Percentiles rank a stretch among this genome's conserved stretches.
Conservation (phyloP, 2,888 invertebrate species). For the Adineta ricciae region DNA sequence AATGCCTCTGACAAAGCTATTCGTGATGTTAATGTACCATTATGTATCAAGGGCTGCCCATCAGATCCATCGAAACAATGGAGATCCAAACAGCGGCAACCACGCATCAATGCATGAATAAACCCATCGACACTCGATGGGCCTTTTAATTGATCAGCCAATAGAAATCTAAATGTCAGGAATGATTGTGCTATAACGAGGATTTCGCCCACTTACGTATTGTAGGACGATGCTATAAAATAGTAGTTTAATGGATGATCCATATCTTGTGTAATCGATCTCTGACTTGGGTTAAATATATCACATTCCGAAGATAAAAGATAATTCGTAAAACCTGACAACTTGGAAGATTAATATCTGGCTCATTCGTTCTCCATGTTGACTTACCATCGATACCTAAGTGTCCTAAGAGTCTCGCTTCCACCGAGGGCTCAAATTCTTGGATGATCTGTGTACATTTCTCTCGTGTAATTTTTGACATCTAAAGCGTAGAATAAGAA, state of each 20-base stretch:
- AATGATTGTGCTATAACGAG: too few species aligned
- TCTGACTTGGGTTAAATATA: constrained; percentile 53
- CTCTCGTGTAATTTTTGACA: constrained; percentile 53
- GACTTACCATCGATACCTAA: constrained; percentile 55
- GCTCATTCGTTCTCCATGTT: neutral
- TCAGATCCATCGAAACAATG: constrained; percentile 9
- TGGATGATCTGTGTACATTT: constrained; percentile 54
- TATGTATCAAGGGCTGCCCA: neutral
- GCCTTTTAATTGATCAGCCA: constrained; percentile 18
- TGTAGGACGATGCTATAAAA: constrained; percentile 54
- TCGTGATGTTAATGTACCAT: constrained; percentile 11
- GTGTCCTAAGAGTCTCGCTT: constrained; percentile 53
- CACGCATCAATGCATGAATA: neutral
- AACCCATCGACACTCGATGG: constrained; percentile 8
- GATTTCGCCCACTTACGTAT: constrained; percentile 45
- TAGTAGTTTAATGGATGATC: constrained; percentile 54
- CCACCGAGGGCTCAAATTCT: constrained; percentile 55
- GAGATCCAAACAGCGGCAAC: neutral
- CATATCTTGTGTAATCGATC: constrained; percentile 54
- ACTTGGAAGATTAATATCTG: neutral
- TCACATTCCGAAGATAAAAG: constrained; percentile 52
- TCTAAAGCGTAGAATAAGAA: constrained; percentile 42
- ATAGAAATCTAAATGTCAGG: neutral
- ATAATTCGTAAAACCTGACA: constrained; percentile 46
- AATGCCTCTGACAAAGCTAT: neutral